phyloP scores from a whole-genome alignment of 2,113 vertebrate species.

The Casuarius casuarius region DNA sequence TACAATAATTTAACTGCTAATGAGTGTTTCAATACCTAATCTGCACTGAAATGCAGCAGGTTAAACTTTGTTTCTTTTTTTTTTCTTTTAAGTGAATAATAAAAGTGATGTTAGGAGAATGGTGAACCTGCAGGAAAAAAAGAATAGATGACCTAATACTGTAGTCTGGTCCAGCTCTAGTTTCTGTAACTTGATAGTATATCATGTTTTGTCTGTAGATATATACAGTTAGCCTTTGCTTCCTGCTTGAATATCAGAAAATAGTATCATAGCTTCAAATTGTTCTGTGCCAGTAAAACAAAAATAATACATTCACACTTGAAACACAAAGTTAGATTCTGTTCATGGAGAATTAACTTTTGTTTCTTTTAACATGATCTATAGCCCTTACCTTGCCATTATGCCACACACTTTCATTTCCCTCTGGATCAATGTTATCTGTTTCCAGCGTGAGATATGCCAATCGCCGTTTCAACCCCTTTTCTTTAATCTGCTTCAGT shows the following conservation, averaged over 20 bases:
- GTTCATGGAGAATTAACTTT: not conserved
- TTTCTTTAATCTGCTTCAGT: constrained; percentile 89
- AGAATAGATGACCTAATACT: not conserved
- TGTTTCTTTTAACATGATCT: not conserved
- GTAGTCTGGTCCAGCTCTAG: not conserved
- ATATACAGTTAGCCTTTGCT: not conserved
- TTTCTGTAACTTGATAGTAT: not conserved
- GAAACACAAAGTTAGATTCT: not conserved
- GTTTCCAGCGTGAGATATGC: constrained; percentile 90
- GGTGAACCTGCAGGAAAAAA: not conserved
- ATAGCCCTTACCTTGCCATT: constrained; percentile 83
- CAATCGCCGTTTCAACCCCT: constrained; percentile 87
- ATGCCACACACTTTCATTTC: constrained; percentile 95
- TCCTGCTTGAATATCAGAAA: not conserved
- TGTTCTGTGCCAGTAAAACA: not conserved
- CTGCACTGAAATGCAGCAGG: not conserved
- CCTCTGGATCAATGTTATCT: constrained; percentile 91
- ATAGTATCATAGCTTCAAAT: not conserved
- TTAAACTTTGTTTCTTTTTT: not conserved
- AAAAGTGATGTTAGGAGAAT: not conserved
- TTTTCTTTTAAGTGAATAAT: not conserved
- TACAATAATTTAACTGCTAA: not conserved
- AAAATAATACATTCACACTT: not conserved
- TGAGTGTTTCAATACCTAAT: not conserved
- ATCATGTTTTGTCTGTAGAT: not conserved